A percentile compares a stretch with the other conserved stretches of the same genome.
phyloP scores from a whole-genome alignment of 2,797 vertebrate genomes.

The Tauraco hartlaubi region DNA sequence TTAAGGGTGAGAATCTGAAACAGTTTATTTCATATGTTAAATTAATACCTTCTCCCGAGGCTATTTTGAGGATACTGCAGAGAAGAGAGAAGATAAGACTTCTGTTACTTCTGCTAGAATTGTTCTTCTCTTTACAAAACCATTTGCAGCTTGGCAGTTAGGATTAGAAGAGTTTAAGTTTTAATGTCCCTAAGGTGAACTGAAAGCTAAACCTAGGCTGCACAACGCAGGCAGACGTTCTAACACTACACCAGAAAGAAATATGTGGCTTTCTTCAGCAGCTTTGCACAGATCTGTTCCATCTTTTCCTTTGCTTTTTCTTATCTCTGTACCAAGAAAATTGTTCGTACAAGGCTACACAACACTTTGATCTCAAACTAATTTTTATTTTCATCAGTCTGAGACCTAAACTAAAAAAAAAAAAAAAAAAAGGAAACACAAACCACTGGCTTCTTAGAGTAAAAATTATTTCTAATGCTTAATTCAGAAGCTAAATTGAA shows the following conservation, averaged over 20 bases:
- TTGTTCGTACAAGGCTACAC: background rate
- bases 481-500: slow-evolving; percentile 10
- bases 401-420: background rate
- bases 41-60: background rate
- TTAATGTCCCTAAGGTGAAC: background rate
- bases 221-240: accelerated
- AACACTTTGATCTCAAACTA: background rate
- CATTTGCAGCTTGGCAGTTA: background rate
- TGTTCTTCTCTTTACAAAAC: background rate
- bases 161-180: background rate
- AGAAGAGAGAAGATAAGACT: background rate
- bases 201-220: background rate
- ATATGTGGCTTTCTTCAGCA: background rate
- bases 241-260: background rate
- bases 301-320: background rate
- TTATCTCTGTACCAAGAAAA: background rate
- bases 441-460: background rate
- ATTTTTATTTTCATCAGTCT: background rate
- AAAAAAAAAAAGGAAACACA: background rate
- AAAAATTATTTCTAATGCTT: background rate
- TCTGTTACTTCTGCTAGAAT: background rate
- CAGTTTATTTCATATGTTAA: background rate
- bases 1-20: background rate
- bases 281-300: background rate
- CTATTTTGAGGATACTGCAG: background rate